Base-by-base conservation (phyloP, 2,888 invertebrate genomes). In the Mythimna impura region DNA sequence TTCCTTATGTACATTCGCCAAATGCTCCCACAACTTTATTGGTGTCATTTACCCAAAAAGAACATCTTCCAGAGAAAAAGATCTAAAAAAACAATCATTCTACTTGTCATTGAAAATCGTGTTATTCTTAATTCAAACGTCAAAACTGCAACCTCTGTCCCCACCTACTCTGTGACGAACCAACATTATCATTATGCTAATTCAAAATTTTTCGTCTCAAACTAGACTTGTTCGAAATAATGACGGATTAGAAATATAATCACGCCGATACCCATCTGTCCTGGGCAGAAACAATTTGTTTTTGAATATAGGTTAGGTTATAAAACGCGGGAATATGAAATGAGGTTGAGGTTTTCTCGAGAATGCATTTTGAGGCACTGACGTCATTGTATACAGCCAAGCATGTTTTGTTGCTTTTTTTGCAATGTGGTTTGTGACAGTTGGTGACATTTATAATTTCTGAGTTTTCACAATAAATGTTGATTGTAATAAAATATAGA, bases 151-250 rank as follows among this genome's bases (percentile, higher is more conserved):
- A 12, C 14, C 64, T 77, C 80, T 84, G 17, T 36, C 0, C 0
- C 2, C 14, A 40, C 52, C 76, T 91, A 83, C 86, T 88, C 90
- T 89, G 54, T 68, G 30, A 14, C 52, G 73, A 64, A 73, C 81
- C 73, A 87, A 80, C 76, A 87, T 92, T 86, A 92, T 94, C 88
- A 95, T 95, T 95, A 95, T 95, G 94, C 90, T 94, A 95, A 95
- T 95, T 89, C 84, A 75, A 81, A 69, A 83, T 71, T 89, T 89
- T 87, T 88, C 86, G 85, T 88, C 86, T 87, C 84, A 84, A 86
- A 89, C 93, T 93, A 94, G 92, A 88, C 89, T 89, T 89, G 89
- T 90, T 87, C 68, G 52, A 58, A 50, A 85, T 93, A 93, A 94
- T 92, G 86, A 84, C 68, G 88, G 87, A 93, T 94, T 91, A 91